Evolutionary conservation across 2,888 invertebrate species (phyloP), one percentile per base, ranked within the genome.

Genomic region (Griposia aprilina): DNA sequence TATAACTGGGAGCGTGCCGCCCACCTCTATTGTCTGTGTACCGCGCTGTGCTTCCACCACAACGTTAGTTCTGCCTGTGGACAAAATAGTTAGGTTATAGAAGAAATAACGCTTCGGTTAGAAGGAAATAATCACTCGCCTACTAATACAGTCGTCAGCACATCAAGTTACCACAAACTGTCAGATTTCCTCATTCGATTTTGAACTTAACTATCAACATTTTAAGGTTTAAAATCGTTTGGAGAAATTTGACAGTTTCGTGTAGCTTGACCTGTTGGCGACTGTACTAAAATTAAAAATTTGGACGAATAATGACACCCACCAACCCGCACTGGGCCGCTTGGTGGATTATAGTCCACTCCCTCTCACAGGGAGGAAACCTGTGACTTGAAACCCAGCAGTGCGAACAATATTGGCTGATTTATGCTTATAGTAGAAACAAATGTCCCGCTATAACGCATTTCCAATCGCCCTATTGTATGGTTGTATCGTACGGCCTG

Each of bases 1-100:
- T 0, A 97, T 97, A 5, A 98, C 95, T 0, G 95, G 91, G n/a
- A 97, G 80, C 0, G 82, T 80, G 4, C 93, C 91, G 17, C 91
- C 59, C 0, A 95, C 91, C 0, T 84, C 72, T n/a, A 88, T 88
- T 26, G 74, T 30, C 2, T 86, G 23, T 0, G 82, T 79, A 60
- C 87, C 90, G 26, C 90, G 93, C 15, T 78, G 77, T 36, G 83
- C 93, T 82, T 93, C 83, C 17, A 95, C 45, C 0, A 60, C 48
- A 30, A 95, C 67, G 4, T 93, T 87, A 57, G 95, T 92, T 83
- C 94, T 90, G 57, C 96, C 96, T 96, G 93, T 3, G 71, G 36
- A 74, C 11, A 66, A 52, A 71, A 60, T 30, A 55, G 13, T 48
- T 26, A n/a, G 13, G 23, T 74, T 55, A n/a, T 41, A 55, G 55